Evolutionary conservation across 2,113 vertebrate genomes (phyloP), one percentile per base, ranked within the genome.

Genomic region (Paralichthys olivaceus): DNA sequence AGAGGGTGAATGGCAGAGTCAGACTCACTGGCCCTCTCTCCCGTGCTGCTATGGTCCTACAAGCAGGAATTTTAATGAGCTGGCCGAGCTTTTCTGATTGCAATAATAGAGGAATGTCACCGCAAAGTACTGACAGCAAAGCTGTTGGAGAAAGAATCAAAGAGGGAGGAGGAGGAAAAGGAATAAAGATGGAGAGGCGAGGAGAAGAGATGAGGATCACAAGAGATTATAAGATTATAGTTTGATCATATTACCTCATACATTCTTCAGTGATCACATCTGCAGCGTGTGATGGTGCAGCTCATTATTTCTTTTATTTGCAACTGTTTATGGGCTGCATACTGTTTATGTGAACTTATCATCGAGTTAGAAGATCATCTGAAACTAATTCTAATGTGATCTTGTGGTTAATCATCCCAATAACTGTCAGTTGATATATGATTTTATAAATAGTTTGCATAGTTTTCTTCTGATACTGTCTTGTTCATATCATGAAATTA

Each of bases 31-130:
- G 75, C 67, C 68, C 72, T 81, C 87, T 77, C 87, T 89, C 77
- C 69, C 57, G 45, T 71, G 69, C 75, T 80, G 80, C 75, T 60
- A 54, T 60, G 51, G 43, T 81, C 82, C 77, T 64, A 86, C 61
- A 66, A 72, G 76, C 89, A 92, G 88, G 90, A 92, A 94, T 93
- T 84, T 93, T 94, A 93, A 94, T 87, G 84, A 94, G 91, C 74
- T 69, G 63, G 81, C 81, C 68, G 75, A 62, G n/a, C 65, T 26
- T 81, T 87, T 75, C 67, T 88, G 80, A 87, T 84, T 67, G 75
- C 49, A 87, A 75, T n/a, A 86, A 80, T 19, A 80, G 55, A 85
- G 72, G 70, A 81, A 79, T 79, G 77, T 37, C 57, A 64, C 15
- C 12, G 62, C 26, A 63, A 5, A 59, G 45, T 14, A 7, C 22